Evolutionary conservation across 1,140 invertebrate species (phyloP).

Genomic region (Rhynchophorus ferrugineus): DNA sequence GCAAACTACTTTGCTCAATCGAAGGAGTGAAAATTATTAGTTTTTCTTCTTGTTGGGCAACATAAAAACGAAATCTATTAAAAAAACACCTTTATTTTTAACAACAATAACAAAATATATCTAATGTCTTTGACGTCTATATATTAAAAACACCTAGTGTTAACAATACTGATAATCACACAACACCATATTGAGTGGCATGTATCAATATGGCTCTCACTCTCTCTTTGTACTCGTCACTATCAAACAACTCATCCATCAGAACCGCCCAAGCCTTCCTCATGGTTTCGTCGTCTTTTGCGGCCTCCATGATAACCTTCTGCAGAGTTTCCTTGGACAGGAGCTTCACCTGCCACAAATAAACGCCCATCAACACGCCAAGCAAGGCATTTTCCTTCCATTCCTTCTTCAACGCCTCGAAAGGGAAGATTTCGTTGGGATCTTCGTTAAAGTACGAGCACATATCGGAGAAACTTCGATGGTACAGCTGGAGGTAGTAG

Average conservation of each 20-base stretch:
- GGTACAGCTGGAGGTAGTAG: conserved; percentile 46
- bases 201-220: not conserved
- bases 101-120: no score
- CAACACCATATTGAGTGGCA: not conserved
- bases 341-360: not conserved
- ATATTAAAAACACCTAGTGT: no score
- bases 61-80: no score
- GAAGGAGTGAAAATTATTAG: no score
- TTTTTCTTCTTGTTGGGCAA: no score
- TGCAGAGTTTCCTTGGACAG: not conserved
- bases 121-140: no score
- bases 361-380: not conserved
- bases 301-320: not conserved
- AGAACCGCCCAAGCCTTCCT: not conserved
- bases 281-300: not conserved
- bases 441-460: conserved; percentile 35
- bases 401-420: not conserved
- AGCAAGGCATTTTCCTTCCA: not conserved
- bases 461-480: conserved; percentile 42
- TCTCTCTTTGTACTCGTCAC: not conserved
- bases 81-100: no score
- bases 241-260: not conserved
- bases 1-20: no score
- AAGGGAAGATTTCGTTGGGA: not conserved
- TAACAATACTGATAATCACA: no score